Evolutionary conservation across 2,888 invertebrate species (phyloP).

Genomic region (Macaria liturata): DNA sequence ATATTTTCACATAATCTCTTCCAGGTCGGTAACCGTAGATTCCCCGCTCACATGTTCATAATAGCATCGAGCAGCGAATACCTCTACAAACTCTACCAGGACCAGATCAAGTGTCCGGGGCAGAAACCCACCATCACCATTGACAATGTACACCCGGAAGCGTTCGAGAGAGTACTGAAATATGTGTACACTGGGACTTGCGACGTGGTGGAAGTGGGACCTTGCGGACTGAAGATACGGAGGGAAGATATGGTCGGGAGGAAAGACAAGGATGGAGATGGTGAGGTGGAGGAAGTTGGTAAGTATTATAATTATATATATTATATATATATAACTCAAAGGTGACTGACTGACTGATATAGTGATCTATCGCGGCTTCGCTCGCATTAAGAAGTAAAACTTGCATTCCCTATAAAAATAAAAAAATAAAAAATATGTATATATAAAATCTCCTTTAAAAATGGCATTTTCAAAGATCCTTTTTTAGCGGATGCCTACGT

Average conservation of each 20-base stretch:
- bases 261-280: slow-evolving; percentile 56
- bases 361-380: too few relatives aligned
- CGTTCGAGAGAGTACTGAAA: slow-evolving; percentile 87
- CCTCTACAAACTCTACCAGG: slow-evolving; percentile 82
- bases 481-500: too few relatives aligned
- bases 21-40: slow-evolving; percentile 83
- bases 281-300: slow-evolving; percentile 61
- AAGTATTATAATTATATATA: slow-evolving; percentile 28
- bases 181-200: slow-evolving; percentile 88
- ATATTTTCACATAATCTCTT: neutral
- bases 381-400: too few relatives aligned
- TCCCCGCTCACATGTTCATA: slow-evolving; percentile 89
- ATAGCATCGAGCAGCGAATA: slow-evolving; percentile 85
- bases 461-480: too few relatives aligned
- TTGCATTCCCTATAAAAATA: too few relatives aligned
- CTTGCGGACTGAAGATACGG: slow-evolving; percentile 71
- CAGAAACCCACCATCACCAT: slow-evolving; percentile 70
- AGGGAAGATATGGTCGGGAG: slow-evolving; percentile 65
- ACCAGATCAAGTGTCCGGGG: slow-evolving; percentile 49
- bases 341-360: too few relatives aligned
- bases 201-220: slow-evolving; percentile 82
- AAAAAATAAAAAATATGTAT: too few relatives aligned
- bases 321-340: too few relatives aligned
- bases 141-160: slow-evolving; percentile 83
- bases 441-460: too few relatives aligned